Conservation (phyloP, 2,888 invertebrate genomes). For the Spilarctia lutea region DNA sequence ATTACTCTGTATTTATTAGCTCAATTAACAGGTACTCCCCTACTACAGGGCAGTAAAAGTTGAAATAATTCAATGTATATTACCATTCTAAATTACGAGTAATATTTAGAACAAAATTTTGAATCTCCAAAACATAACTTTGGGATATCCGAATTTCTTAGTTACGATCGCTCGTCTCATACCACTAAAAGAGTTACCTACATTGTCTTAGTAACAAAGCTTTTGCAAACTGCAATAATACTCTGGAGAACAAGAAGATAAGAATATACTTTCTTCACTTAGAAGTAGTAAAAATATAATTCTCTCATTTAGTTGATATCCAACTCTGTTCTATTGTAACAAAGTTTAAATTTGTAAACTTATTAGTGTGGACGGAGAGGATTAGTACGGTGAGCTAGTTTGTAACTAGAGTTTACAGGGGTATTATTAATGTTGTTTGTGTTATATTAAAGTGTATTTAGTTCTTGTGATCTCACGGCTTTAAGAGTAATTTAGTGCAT, state of each 20-base stretch:
- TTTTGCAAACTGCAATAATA: conserved; percentile 42
- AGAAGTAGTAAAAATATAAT: conserved; percentile 48
- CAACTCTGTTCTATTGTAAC: conserved; percentile 24
- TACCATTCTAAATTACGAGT: no score
- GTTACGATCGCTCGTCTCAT: conserved; percentile 24
- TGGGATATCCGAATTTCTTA: conserved; percentile 1
- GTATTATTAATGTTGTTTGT: not conserved
- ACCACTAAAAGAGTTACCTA: conserved; percentile 35
- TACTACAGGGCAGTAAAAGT: no score
- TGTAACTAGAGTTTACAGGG: not conserved
- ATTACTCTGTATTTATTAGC: no score
- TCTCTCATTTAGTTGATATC: conserved; percentile 27
- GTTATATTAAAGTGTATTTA: not conserved
- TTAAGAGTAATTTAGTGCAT: not conserved
- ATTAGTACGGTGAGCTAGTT: conserved; percentile 19
- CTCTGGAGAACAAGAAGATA: conserved; percentile 44
- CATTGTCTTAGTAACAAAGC: conserved; percentile 46
- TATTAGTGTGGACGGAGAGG: conserved; percentile 17
- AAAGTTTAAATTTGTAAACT: conserved; percentile 32
- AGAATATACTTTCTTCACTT: conserved; percentile 41
- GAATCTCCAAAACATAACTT: not conserved
- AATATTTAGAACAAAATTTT: not conserved
- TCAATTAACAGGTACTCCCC: no score
- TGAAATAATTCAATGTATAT: no score
- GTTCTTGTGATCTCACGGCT: not conserved